Conservation (phyloP, 2,113 vertebrate species). For the Calonectris borealis region DNA sequence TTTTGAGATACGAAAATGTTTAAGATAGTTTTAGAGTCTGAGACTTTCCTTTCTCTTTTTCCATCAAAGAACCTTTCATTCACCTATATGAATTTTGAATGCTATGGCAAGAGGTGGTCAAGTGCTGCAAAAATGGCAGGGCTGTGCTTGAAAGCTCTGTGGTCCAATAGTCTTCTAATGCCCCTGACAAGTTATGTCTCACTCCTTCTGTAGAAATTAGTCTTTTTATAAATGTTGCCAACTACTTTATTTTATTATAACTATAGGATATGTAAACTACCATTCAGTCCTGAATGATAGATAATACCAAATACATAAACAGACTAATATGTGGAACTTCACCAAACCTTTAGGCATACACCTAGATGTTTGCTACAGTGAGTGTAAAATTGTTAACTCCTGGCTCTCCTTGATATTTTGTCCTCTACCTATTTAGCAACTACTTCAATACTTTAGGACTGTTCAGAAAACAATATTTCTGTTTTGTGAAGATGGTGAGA, state of each 20-base stretch:
- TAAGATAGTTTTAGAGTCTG: not conserved
- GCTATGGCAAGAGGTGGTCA: not conserved
- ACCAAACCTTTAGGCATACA: not conserved
- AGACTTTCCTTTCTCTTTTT: not conserved
- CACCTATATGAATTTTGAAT: not conserved
- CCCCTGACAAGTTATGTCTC: not conserved
- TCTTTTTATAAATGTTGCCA: not conserved
- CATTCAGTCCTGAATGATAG: not conserved
- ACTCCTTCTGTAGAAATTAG: not conserved
- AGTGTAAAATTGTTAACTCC: not conserved
- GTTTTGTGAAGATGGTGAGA: not conserved
- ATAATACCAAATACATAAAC: not conserved
- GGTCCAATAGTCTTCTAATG: not conserved
- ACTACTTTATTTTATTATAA: not conserved
- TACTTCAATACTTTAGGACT: not conserved
- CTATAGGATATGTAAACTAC: not conserved
- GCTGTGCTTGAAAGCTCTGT: not conserved
- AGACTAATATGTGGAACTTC: not conserved
- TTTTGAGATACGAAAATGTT: not conserved
- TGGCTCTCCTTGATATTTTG: not conserved
- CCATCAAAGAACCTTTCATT: not conserved
- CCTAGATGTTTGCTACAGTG: not conserved
- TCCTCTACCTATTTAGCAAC: not conserved
- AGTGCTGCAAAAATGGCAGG: not conserved
- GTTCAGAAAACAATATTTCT: not conserved